These are phyloP conservation scores for Episyrphus balteatus DNA, from an alignment of 1,140 invertebrate species.

Conservation along the genomic window DNA sequence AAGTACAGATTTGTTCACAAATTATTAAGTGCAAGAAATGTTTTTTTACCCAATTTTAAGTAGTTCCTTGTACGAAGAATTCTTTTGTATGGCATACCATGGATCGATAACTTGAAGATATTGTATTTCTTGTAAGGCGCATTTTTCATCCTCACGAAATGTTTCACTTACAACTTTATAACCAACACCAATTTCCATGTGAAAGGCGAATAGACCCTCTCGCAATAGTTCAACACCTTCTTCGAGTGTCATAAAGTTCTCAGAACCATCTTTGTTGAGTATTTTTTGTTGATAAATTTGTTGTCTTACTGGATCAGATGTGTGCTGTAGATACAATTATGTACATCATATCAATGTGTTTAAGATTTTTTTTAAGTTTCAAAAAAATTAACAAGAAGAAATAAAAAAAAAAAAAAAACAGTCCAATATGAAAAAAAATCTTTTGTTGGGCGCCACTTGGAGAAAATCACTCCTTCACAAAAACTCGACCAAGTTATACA, in stretches of 20 bases:
- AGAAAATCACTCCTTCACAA: too few species aligned
- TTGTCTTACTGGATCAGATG: slow-evolving; percentile 45
- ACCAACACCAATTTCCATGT: slow-evolving; percentile 47
- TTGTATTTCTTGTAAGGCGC: slow-evolving; percentile 50
- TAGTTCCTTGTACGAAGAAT: slow-evolving; percentile 49
- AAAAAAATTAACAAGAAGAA: too few species aligned
- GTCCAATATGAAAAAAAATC: too few species aligned
- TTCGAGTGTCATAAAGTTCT: slow-evolving; percentile 43
- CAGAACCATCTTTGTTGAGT: slow-evolving; percentile 39
- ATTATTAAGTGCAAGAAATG: too few species aligned
- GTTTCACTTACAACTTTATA: slow-evolving; percentile 53
- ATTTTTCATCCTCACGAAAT: slow-evolving; percentile 54
- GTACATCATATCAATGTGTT: not conserved
- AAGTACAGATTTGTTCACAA: too few species aligned
- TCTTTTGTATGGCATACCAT: slow-evolving; percentile 44
- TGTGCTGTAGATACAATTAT: slow-evolving; percentile 25
- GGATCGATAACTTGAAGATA: slow-evolving; percentile 48
- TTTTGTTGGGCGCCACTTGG: too few species aligned
- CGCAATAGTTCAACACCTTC: slow-evolving; percentile 46
- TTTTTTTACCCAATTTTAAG: slow-evolving; percentile 47
- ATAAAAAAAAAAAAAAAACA: too few species aligned
- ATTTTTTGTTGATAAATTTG: slow-evolving; percentile 50
- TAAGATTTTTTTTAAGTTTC: too few species aligned
- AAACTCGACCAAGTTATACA: too few species aligned
- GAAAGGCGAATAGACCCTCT: slow-evolving; percentile 50